Conservation (phyloP, 2,113 vertebrate species). For the Pangasianodon hypophthalmus region DNA sequence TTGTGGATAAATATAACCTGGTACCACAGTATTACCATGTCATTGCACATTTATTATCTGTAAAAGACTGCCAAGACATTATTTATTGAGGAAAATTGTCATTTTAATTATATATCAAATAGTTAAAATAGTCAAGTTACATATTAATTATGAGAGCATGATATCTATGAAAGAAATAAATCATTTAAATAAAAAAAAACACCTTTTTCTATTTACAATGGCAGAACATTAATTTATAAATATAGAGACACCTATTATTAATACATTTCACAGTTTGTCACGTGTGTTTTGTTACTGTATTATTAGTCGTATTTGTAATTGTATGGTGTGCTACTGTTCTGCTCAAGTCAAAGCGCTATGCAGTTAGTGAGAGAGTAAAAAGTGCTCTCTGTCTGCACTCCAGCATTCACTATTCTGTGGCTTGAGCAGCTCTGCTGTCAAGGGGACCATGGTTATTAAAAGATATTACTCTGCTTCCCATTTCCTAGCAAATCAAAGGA, state of each 20-base stretch:
- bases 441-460: constrained; percentile 73
- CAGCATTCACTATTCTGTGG: constrained; percentile 30
- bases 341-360: constrained; percentile 3
- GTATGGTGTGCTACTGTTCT: background rate
- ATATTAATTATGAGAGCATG: background rate
- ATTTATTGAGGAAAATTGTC: background rate
- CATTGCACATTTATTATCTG: background rate
- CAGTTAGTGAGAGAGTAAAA: constrained; percentile 12
- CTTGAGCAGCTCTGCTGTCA: constrained; percentile 50
- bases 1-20: background rate
- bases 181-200: background rate
- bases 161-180: background rate
- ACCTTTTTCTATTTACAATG: background rate
- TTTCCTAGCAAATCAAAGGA: constrained; percentile 77
- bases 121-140: background rate
- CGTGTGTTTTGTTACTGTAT: background rate
- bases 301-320: background rate
- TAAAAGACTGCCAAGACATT: background rate
- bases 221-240: background rate
- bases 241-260: background rate
- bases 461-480: constrained; percentile 70
- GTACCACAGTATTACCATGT: background rate
- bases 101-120: background rate
- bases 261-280: background rate
- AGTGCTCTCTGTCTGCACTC: constrained; percentile 6